Evolutionary conservation across 2,888 invertebrate species (phyloP).

Genomic region (Acronicta leporina): DNA sequence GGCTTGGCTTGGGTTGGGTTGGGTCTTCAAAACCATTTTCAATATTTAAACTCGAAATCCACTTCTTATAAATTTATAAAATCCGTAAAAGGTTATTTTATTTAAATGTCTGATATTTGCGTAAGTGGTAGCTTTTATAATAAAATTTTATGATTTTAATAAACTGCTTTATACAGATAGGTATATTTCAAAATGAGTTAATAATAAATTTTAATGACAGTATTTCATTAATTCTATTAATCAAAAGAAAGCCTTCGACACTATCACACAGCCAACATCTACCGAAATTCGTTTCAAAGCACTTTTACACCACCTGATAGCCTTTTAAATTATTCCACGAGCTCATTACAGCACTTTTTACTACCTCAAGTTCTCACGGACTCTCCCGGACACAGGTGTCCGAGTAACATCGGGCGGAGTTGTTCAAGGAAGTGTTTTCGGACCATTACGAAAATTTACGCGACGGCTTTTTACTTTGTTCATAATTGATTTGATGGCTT

Average conservation of each 20-base stretch:
- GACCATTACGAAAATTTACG: conserved; percentile 60
- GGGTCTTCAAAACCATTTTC: too few species aligned
- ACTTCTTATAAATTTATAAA: too few species aligned
- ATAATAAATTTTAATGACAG: too few species aligned
- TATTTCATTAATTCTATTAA: not conserved
- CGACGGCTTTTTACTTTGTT: conserved; percentile 18
- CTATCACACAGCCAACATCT: not conserved
- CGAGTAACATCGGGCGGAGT: conserved; percentile 32
- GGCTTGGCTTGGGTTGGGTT: too few species aligned
- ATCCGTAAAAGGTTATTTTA: too few species aligned
- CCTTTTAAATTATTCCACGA: conserved; percentile 44
- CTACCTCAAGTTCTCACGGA: conserved; percentile 52
- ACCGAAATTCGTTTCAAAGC: conserved; percentile 6
- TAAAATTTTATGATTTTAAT: too few species aligned
- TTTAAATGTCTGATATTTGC: too few species aligned
- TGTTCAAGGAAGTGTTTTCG: conserved; percentile 54
- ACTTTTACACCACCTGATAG: conserved; percentile 17
- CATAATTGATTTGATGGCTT: conserved; percentile 44
- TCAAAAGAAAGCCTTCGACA: not conserved
- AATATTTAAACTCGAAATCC: too few species aligned
- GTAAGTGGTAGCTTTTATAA: too few species aligned
- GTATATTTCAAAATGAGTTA: not conserved
- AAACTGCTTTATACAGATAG: too few species aligned
- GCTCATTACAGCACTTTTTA: conserved; percentile 29
- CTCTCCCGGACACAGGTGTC: conserved; percentile 61